Conservation (phyloP, 2,888 invertebrate species). For the Disparrhopalites patrizii region DNA sequence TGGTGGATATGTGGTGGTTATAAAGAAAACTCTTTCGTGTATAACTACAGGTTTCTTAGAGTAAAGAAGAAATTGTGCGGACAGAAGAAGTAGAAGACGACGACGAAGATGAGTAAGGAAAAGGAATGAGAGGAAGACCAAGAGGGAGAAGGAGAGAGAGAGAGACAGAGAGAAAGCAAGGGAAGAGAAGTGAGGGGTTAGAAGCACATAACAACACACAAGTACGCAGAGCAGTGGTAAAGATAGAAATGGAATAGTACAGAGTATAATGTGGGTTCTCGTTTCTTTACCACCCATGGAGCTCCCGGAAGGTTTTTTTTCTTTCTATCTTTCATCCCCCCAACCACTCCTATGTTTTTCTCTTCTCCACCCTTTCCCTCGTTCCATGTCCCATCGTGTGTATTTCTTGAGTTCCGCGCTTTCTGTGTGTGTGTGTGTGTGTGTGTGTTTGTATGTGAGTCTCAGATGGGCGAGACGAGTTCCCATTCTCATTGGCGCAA, state of each 20-base stretch:
- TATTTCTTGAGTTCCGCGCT: too few relatives aligned
- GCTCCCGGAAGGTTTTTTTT: conserved; percentile 37
- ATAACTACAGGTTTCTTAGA: too few relatives aligned
- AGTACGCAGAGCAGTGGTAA: not conserved
- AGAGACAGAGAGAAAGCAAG: conserved; percentile 1
- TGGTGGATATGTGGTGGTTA: too few relatives aligned
- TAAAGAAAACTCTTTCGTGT: too few relatives aligned
- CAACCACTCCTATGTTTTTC: conserved; percentile 23
- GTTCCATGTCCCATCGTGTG: not conserved
- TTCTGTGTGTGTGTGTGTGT: not conserved
- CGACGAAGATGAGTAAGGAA: not conserved
- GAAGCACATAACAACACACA: conserved; percentile 6
- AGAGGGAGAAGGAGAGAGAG: conserved; percentile 1
- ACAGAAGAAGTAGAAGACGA: not conserved
- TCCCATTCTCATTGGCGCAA: conserved; percentile 31
- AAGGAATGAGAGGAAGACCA: not conserved
- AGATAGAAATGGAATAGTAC: not conserved
- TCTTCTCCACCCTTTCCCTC: not conserved
- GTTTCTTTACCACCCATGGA: conserved; percentile 39
- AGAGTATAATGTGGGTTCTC: conserved; percentile 32
- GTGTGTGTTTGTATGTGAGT: too few relatives aligned
- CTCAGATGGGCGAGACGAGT: conserved; percentile 23
- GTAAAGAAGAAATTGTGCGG: not conserved
- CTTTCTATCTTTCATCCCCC: conserved; percentile 5
- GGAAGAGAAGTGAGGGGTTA: conserved; percentile 6